Evolutionary conservation across 2,797 vertebrate genomes (phyloP), one percentile per base, ranked within the genome.

Genomic region (Novumbra hubbsi): DNA sequence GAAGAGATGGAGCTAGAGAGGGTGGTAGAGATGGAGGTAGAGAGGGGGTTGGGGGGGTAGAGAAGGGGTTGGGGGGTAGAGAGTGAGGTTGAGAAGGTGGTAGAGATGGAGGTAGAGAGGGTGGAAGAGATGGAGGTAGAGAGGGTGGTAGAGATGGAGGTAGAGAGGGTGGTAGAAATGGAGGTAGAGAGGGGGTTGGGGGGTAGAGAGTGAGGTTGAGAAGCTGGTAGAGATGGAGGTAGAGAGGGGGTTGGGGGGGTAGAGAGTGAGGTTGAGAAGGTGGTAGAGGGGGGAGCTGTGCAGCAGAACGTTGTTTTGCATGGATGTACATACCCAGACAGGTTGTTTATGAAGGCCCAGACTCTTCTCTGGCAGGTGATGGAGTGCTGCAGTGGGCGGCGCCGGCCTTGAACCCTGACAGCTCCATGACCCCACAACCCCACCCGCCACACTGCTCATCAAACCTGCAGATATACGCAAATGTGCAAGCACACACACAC

Each of bases 311-410:
- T 38, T 45, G 41, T 45, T 45, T 8, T 85, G 73, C 78, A 79
- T 85, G 72, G 79, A 72, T 65, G 28, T 81, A 78, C 87, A 87
- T 77, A 83, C 78, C 55, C 72, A 71, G 55, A 45, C 81, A 55
- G 83, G 80, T 88, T 88, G 82, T 83, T 87, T 87, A 82, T 77
- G 74, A 86, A 80, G 81, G 73, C 83, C 81, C 72, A 9, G 77
- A 71, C 69, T 34, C 70, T 68, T 73, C 75, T 60, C 60, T 70
- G 49, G 48, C 55, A n/a, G 73, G 32, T 80, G 74, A 85, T 76
- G 81, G 75, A 87, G 79, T 78, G 66, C 48, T 64, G 1, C 52
- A 70, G 34, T 55, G 73, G 80, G 73, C 38, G 77, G 76, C 74
- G 49, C 49, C 0, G 50, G 84, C 85, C 86, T 88, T 85, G 74